Evolutionary conservation across 1,140 invertebrate species (phyloP).

Genomic region (Zaprionus capensis): DNA sequence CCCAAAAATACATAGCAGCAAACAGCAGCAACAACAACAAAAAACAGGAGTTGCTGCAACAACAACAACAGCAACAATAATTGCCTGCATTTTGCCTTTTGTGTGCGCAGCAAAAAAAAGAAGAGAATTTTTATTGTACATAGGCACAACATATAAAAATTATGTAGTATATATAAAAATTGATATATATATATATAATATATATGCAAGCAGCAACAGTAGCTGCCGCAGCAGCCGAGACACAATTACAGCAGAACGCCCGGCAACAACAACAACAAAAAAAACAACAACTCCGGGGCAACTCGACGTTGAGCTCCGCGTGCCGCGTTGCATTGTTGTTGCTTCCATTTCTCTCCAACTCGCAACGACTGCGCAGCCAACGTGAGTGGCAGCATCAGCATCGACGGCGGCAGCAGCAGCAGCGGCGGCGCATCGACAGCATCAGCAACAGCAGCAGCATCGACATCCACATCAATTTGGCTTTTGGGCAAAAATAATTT

Average conservation of each 20-base stretch:
- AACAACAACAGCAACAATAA: conserved; percentile 56
- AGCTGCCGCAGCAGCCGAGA: conserved; percentile 36
- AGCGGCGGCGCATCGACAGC: neutral
- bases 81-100: conserved; percentile 76
- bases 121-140: conserved; percentile 74
- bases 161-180: conserved; percentile 37
- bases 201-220: conserved; percentile 38
- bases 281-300: conserved; percentile 31
- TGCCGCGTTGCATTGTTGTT: conserved; percentile 30
- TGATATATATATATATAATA: conserved; percentile 45
- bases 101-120: conserved; percentile 59
- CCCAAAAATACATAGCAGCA: conserved; percentile 63
- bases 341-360: conserved; percentile 2
- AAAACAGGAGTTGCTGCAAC: conserved; percentile 36
- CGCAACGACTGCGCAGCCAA: conserved; percentile 32
- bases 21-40: conserved; percentile 48
- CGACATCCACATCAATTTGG: conserved; percentile 61
- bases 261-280: conserved; percentile 12
- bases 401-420: conserved; percentile 2
- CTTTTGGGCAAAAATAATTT: conserved; percentile 81
- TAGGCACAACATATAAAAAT: conserved; percentile 61
- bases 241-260: conserved; percentile 46
- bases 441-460: conserved; percentile 11
- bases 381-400: conserved; percentile 29
- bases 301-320: conserved; percentile 21